Percentiles rank a stretch among this genome's conserved stretches.
Evolutionary conservation across 2,113 vertebrate genomes (phyloP).

Genomic region (Gasterosteus nipponicus): DNA sequence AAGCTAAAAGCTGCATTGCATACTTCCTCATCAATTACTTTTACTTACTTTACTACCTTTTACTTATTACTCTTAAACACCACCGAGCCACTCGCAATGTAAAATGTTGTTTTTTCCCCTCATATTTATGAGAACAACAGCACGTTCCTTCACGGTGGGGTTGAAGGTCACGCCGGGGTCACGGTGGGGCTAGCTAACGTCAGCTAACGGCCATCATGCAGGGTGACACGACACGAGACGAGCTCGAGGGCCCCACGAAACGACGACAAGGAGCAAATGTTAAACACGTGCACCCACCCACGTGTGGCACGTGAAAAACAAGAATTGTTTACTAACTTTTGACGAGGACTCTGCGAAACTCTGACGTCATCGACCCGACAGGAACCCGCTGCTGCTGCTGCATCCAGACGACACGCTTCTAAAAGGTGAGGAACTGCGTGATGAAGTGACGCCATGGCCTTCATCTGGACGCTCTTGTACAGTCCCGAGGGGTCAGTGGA

Average conservation of each 20-base stretch:
- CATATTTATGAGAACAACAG: not conserved
- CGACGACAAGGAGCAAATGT: not conserved
- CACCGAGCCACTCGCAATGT: not conserved
- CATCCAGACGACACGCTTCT: not conserved
- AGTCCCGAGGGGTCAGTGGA: not conserved
- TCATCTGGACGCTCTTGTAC: not conserved
- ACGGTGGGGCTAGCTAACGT: not conserved
- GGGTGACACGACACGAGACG: not conserved
- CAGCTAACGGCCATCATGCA: not conserved
- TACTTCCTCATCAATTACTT: not conserved
- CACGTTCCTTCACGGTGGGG: not conserved
- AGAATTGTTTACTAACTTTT: not conserved
- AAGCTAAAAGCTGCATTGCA: not conserved
- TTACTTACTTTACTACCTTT: not conserved
- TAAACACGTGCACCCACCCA: not conserved
- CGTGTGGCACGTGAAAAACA: too few relatives aligned
- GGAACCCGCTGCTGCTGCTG: not conserved
- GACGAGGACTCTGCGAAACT: not conserved
- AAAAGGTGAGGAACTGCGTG: not conserved
- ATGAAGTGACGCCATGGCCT: not conserved
- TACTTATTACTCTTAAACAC: not conserved
- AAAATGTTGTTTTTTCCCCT: not conserved
- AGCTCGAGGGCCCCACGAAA: too few relatives aligned
- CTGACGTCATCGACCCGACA: not conserved
- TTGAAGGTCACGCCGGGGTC: not conserved